Conservation (phyloP, 2,113 vertebrate species). For the Psettodes erumei region DNA sequence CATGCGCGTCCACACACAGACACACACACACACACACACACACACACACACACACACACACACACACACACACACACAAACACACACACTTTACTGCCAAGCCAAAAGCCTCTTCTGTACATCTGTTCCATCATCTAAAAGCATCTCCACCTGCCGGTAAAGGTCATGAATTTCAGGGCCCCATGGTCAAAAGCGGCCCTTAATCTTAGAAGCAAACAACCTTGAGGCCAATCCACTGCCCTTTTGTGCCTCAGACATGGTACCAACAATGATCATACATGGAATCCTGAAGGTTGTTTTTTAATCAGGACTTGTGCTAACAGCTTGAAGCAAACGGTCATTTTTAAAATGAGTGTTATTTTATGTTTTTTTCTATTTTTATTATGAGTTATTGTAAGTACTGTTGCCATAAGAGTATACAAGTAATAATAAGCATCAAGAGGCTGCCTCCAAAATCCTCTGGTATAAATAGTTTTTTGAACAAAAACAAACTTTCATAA, state of each 20-base stretch:
- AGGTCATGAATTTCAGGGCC: slow-evolving; percentile 36
- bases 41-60: no score
- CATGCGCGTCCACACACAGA: no score
- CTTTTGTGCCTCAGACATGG: slow-evolving; percentile 2
- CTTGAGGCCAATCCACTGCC: slow-evolving; percentile 15
- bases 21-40: not conserved
- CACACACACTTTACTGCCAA: not conserved
- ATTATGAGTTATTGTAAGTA: not conserved
- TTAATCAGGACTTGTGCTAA: not conserved
- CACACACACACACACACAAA: not conserved
- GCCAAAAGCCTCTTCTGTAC: not conserved
- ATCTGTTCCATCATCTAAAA: slow-evolving; percentile 40
- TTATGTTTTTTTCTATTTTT: not conserved
- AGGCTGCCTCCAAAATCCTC: not conserved
- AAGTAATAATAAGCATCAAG: not conserved
- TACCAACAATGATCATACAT: not conserved
- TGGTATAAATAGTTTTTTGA: no score
- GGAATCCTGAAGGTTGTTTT: not conserved
- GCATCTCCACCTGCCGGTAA: slow-evolving; percentile 26
- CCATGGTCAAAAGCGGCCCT: slow-evolving; percentile 44
- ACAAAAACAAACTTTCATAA: not conserved
- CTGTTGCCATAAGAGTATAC: not conserved
- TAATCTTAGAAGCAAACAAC: slow-evolving; percentile 32
- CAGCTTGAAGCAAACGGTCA: not conserved
- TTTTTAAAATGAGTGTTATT: not conserved